A percentile compares a stretch with the other conserved stretches of the same genome.
Evolutionary conservation across 2,888 invertebrate species (phyloP).

Genomic region (Melikaiella ostensackeni): DNA sequence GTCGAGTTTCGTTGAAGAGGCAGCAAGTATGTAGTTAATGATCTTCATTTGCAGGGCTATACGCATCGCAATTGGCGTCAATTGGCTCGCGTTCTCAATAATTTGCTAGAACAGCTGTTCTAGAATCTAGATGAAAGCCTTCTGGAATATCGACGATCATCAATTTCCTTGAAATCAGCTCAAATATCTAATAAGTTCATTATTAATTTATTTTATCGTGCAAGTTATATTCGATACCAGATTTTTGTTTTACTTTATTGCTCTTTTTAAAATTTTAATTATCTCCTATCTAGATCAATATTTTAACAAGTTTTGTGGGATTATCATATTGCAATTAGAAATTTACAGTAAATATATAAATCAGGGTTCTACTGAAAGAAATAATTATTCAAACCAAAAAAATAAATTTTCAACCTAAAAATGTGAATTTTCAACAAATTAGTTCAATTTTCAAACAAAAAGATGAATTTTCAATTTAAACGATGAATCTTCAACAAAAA

Average conservation of each 20-base stretch:
- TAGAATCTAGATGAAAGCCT: slow-evolving; percentile 22
- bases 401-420: too few species aligned
- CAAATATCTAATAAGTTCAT: not conserved
- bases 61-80: slow-evolving; percentile 70
- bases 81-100: slow-evolving; percentile 70
- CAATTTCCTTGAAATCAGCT: not conserved
- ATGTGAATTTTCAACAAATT: too few species aligned
- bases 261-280: not conserved
- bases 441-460: too few species aligned
- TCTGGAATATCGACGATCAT: slow-evolving; percentile 8
- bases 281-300: too few species aligned
- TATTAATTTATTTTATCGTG: not conserved
- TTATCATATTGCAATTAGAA: not conserved
- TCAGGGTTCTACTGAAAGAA: too few species aligned
- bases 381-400: too few species aligned
- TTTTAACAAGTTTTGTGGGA: too few species aligned
- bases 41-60: slow-evolving; percentile 32
- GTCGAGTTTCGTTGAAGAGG: slow-evolving; percentile 21
- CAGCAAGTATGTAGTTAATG: not conserved
- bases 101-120: slow-evolving; percentile 56
- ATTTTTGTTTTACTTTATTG: not conserved
- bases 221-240: not conserved
- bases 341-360: not conserved
- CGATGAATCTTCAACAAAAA: too few species aligned
- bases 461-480: too few species aligned